These are phyloP conservation scores for Chironomus riparius DNA, from an alignment of 2,888 invertebrate species.

Conservation along the genomic window DNA sequence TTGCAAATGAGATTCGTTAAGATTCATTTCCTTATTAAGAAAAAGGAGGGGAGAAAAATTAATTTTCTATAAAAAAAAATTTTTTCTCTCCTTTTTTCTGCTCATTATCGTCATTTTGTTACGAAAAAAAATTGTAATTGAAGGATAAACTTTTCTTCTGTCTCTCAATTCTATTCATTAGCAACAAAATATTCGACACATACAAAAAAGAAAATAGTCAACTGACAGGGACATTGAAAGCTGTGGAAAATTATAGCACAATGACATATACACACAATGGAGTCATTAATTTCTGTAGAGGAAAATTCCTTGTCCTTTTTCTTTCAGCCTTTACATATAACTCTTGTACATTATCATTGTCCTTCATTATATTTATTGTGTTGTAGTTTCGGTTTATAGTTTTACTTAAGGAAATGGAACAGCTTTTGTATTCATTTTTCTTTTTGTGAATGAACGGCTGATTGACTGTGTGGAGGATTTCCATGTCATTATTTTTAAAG, in stretches of 20 bases:
- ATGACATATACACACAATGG: background rate
- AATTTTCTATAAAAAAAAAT: background rate
- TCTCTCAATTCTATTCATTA: background rate
- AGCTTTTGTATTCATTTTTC: too few species aligned
- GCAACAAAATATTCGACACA: too few species aligned
- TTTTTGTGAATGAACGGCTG: too few species aligned
- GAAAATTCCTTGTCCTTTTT: background rate
- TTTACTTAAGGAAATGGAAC: too few species aligned
- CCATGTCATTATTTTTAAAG: too few species aligned
- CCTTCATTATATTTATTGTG: too few species aligned
- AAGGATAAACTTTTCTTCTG: background rate
- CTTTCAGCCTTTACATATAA: background rate
- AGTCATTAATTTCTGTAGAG: background rate
- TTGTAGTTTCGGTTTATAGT: too few species aligned
- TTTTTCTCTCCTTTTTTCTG: background rate
- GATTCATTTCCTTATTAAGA: background rate
- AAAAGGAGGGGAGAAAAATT: background rate
- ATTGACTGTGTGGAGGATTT: too few species aligned
- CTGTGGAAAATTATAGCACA: background rate
- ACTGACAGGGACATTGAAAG: background rate
- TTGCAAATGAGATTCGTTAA: background rate
- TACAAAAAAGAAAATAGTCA: too few species aligned
- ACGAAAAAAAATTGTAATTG: background rate
- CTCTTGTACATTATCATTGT: too few species aligned
- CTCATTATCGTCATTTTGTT: background rate